Base-by-base conservation (phyloP, 1,140 invertebrate genomes). In the Zaprionus taronus region DNA sequence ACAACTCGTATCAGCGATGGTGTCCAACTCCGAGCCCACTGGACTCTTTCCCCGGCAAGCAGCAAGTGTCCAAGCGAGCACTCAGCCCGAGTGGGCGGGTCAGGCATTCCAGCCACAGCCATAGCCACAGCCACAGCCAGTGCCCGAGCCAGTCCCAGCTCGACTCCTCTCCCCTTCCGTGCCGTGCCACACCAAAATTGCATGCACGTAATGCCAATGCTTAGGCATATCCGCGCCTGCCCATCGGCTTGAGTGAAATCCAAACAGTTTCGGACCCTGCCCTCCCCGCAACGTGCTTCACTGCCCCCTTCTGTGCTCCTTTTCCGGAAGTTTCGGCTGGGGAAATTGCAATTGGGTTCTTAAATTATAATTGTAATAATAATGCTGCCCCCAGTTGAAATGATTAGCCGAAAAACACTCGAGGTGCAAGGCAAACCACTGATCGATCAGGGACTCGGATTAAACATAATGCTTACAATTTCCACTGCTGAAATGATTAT, bases 1-100 rank as follows among this genome's bases (percentile, higher is more conserved):
- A 81, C 81, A 80, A 80, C 71, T 68, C 51, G 20, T 86, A 87
- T 87, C 77, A 83, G 84, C 74, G 80, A 87, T 89, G 83, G 77
- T 63, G 68, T 69, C 67, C 66, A 49, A 20, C 58, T 68, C 17
- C 24, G 28, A 66, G 51, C 55, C 53, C 22, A 20, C 31, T 20
- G 41, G 38, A 41, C 17, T 41, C 65, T 44, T 26, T 65, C 17
- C 31, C 38, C 41, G 62, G 51, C n/a, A 9, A 69, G 66, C 66
- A 57, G 79, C 82, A 89, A 89, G 82, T 91, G 85, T 79, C 76
- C 85, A 85, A 77, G 68, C 80, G 62, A 62, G 24, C 36, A 14
- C 31, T 34, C 44, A 2, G 22, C 11, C 20, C 14, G 17, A 75
- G 72, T 79, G 72, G 76, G 76, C 72, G 76, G 76, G 36, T 53